These are phyloP conservation scores for Merodon equestris DNA, from an alignment of 2,888 invertebrate genomes.

Conservation along the genomic window DNA sequence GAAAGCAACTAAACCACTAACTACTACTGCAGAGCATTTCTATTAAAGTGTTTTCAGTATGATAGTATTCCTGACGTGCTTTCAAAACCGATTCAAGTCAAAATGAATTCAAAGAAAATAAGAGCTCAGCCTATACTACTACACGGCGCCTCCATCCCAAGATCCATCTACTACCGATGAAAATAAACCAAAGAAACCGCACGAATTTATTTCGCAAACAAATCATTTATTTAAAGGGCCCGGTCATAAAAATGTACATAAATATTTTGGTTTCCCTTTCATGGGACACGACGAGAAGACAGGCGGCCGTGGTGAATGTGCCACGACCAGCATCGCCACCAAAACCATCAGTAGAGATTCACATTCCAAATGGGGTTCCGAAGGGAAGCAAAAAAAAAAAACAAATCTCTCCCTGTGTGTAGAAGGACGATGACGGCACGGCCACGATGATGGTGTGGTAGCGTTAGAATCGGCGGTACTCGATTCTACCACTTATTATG, in stretches of 20 bases:
- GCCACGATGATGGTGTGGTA: constrained; percentile 7
- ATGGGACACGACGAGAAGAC: constrained; percentile 48
- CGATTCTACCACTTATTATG: constrained; percentile 62
- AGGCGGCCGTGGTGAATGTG: constrained; percentile 14
- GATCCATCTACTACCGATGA: constrained; percentile 24
- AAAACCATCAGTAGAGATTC: constrained; percentile 58
- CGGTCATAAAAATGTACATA: constrained; percentile 69
- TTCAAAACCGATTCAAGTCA: constrained; percentile 50
- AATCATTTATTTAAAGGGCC: constrained; percentile 68
- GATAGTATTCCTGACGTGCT: constrained; percentile 34
- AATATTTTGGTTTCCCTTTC: constrained; percentile 69
- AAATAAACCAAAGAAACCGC: constrained; percentile 67
- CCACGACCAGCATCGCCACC: constrained; percentile 41
- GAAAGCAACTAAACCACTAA: constrained; percentile 37
- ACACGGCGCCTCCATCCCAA: constrained; percentile 1
- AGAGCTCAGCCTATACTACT: constrained; percentile 43
- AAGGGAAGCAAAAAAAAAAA: constrained; percentile 7
- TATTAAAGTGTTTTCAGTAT: constrained; percentile 57
- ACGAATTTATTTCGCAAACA: constrained; percentile 69
- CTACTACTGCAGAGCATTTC: constrained; percentile 64
- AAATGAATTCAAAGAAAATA: constrained; percentile 45
- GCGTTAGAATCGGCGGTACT: constrained; percentile 64
- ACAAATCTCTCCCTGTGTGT: background rate
- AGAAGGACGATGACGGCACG: constrained; percentile 14
- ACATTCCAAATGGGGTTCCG: constrained; percentile 42